Base-by-base conservation (phyloP, 2,113 vertebrate species). In the Cynocephalus volans region DNA sequence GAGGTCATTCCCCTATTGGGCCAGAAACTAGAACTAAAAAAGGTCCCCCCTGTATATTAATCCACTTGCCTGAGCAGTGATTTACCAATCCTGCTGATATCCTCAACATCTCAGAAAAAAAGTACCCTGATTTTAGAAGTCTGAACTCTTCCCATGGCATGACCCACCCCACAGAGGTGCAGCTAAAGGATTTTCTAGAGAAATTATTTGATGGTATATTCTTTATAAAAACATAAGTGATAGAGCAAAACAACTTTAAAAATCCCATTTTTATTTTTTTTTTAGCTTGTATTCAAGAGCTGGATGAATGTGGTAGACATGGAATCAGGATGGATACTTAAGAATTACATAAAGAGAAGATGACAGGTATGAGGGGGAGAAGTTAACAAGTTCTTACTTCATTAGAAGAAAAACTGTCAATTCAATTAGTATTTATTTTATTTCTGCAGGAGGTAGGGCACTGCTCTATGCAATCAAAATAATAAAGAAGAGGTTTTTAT, bases 351-450 rank as follows among this genome's bases (percentile, higher is more conserved):
- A 69, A 82, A 81, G 60, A 91, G n/a, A 86, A 67, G 73, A 58
- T 62, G 89, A 82, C 73, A 95, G 77, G 94, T 93, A 93, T 86
- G 88, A 96, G 77, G 72, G 75, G 52, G 81, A 94, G 77, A 95
- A 77, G 8, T 77, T 95, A 94, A 87, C 86, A 70, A 92, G 45
- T 82, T 85, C 67, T 97, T 96, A 41, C 31, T 79, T 94, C 86
- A 93, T 96, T 94, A 81, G 33, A 77, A 94, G 56, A 86, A 88
- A 91, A 95, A 41, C 73, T 92, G 82, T 80, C 69, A 70, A 54
- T 91, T 97, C 85, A 92, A 65, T 89, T 95, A 65, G 56, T 70
- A 88, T 96, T 96, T 96, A 93, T 93, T 95, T 87, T 36, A 89
- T 13, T 95, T 77, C 77, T 93, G 48, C 36, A 21, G 45, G 48